phyloP scores from a whole-genome alignment of 2,888 invertebrate genomes.

The Pimpla rufipes region DNA sequence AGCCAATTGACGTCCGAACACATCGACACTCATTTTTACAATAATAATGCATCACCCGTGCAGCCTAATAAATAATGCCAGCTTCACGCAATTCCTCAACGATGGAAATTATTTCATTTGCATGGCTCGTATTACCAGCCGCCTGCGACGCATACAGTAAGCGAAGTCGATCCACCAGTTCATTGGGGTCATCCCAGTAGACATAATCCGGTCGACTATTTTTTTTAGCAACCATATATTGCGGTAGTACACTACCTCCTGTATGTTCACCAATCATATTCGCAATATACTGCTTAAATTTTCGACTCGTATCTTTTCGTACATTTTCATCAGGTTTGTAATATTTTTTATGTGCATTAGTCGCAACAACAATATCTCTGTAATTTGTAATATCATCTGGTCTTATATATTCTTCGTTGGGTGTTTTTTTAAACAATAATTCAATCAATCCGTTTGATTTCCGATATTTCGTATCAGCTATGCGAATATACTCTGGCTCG shows the following conservation, averaged over 20 bases:
- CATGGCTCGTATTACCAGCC: conserved; percentile 13
- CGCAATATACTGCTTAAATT: conserved; percentile 16
- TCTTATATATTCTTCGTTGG: not conserved
- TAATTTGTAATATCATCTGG: conserved; percentile 26
- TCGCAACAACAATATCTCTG: conserved; percentile 34
- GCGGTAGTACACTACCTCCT: not conserved
- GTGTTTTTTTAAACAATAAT: conserved; percentile 1
- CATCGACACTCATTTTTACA: not conserved
- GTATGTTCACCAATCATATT: not conserved
- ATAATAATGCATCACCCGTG: not conserved
- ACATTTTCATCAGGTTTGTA: conserved; percentile 31
- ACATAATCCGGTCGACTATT: not conserved
- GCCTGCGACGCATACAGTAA: conserved; percentile 29
- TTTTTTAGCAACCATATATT: not conserved
- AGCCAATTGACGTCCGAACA: conserved; percentile 30
- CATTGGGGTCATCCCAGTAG: conserved; percentile 44
- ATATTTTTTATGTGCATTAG: conserved; percentile 57
- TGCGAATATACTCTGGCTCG: not conserved
- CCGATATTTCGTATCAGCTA: conserved; percentile 11
- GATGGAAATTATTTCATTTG: conserved; percentile 5
- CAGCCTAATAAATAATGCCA: not conserved
- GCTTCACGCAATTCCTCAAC: conserved; percentile 35
- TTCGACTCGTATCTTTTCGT: conserved; percentile 2
- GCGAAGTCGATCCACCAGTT: conserved; percentile 39
- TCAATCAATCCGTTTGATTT: conserved; percentile 4